phyloP scores from a whole-genome alignment of 2,797 vertebrate genomes.

The Ceryle rudis region DNA sequence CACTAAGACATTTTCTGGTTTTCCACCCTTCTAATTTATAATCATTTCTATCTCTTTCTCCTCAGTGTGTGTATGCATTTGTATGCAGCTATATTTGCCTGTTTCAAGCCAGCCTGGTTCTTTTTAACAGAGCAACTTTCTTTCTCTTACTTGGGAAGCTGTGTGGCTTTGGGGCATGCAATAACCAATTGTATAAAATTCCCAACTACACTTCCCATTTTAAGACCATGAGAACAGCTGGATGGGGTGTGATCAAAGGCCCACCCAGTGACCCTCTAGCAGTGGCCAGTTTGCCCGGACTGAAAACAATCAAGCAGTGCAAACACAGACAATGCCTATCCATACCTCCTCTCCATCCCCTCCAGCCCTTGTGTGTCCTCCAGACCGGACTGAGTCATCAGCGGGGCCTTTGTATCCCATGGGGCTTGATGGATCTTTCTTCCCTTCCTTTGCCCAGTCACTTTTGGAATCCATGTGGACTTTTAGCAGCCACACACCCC shows the following conservation, averaged over 20 bases:
- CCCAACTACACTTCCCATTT: background rate
- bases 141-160: conserved; percentile 8
- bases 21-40: conserved; percentile 31
- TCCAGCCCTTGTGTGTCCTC: accelerated
- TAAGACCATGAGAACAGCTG: background rate
- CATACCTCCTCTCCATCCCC: accelerated
- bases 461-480: background rate
- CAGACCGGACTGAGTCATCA: accelerated
- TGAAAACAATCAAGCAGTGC: background rate
- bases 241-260: background rate
- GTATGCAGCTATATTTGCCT: conserved; percentile 26
- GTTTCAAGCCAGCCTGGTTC: background rate
- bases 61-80: background rate
- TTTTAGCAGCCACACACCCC: background rate
- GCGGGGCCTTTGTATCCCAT: background rate
- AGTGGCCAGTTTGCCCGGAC: background rate
- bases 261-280: background rate
- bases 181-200: background rate
- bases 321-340: background rate
- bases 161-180: background rate
- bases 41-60: conserved; percentile 25
- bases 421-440: background rate
- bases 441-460: background rate
- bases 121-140: background rate
- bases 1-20: background rate